Conservation (phyloP, 2,797 vertebrate genomes). For the Sebastolobus alascanus region DNA sequence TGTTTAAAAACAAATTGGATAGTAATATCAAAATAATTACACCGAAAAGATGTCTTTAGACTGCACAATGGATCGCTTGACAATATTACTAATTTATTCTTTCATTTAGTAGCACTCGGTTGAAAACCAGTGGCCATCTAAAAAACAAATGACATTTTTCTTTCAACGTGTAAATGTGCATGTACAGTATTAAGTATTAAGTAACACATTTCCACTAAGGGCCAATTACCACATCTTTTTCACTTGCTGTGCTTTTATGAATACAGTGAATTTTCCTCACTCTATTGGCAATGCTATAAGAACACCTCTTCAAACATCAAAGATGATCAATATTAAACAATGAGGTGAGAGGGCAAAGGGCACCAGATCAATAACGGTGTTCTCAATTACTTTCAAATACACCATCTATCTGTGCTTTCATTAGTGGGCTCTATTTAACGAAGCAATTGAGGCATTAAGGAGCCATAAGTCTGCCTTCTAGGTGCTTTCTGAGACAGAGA, state of each 20-base stretch:
- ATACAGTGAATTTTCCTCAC: not conserved
- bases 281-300: slow-evolving; percentile 18
- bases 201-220: not conserved
- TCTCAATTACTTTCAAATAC: slow-evolving; percentile 20
- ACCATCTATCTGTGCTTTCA: not conserved
- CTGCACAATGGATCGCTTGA: not conserved
- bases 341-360: slow-evolving; percentile 34
- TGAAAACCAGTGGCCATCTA: not conserved
- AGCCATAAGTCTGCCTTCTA: not conserved
- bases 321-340: slow-evolving; percentile 34
- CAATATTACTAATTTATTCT: not conserved
- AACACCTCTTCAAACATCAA: slow-evolving; percentile 19
- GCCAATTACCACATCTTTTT: not conserved
- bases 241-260: not conserved
- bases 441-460: not conserved
- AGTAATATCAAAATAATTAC: not conserved
- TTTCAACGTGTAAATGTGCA: not conserved
- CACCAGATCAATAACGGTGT: slow-evolving; percentile 40
- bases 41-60: not conserved
- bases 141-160: not conserved
- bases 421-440: slow-evolving; percentile 4
- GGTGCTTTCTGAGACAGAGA: not conserved
- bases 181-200: not conserved
- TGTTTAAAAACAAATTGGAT: not conserved
- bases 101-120: not conserved